A percentile compares a stretch with the other conserved stretches of the same genome.
These are phyloP conservation scores for Drosophila orosa DNA, from an alignment of 1,140 invertebrate genomes.

Conservation along the genomic window DNA sequence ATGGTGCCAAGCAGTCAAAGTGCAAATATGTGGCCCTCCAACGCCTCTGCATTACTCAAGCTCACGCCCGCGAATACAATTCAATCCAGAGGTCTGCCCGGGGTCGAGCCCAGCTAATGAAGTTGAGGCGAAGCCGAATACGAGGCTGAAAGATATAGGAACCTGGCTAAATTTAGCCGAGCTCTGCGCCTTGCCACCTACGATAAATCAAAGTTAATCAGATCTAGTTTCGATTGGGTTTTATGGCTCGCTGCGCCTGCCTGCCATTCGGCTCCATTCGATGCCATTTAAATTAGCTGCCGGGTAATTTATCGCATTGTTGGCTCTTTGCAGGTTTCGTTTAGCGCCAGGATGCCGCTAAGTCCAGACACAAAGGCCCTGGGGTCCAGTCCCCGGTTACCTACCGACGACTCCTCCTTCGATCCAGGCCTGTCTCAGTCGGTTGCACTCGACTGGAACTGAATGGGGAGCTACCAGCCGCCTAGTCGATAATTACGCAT, in stretches of 20 bases:
- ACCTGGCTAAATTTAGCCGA: conserved; percentile 62
- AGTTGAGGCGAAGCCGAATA: conserved; percentile 51
- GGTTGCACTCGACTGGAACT: conserved; percentile 30
- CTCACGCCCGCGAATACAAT: conserved; percentile 70
- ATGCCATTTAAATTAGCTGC: conserved; percentile 80
- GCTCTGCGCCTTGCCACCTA: conserved; percentile 57
- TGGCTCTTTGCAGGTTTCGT: conserved; percentile 73
- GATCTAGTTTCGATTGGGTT: conserved; percentile 81
- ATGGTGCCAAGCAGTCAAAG: conserved; percentile 57
- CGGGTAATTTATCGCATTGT: conserved; percentile 81
- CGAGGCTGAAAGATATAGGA: conserved; percentile 2
- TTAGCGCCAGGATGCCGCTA: conserved; percentile 76
- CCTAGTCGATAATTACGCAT: conserved; percentile 77
- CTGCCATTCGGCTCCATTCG: conserved; percentile 44
- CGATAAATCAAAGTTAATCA: conserved; percentile 82
- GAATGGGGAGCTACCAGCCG: conserved; percentile 43
- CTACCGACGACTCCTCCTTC: conserved; percentile 9
- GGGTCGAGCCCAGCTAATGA: conserved; percentile 69
- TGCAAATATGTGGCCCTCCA: conserved; percentile 69
- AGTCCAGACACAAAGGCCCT: conserved; percentile 74
- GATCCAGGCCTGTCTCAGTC: conserved; percentile 15
- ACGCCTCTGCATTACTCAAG: conserved; percentile 78
- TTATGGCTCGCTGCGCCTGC: conserved; percentile 55
- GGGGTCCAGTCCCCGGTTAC: conserved; percentile 26
- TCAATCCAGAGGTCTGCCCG: conserved; percentile 69